A percentile compares a stretch with the other conserved stretches of the same genome.
Conservation (phyloP, 2,888 invertebrate genomes). For the Protodeltote pygarga region DNA sequence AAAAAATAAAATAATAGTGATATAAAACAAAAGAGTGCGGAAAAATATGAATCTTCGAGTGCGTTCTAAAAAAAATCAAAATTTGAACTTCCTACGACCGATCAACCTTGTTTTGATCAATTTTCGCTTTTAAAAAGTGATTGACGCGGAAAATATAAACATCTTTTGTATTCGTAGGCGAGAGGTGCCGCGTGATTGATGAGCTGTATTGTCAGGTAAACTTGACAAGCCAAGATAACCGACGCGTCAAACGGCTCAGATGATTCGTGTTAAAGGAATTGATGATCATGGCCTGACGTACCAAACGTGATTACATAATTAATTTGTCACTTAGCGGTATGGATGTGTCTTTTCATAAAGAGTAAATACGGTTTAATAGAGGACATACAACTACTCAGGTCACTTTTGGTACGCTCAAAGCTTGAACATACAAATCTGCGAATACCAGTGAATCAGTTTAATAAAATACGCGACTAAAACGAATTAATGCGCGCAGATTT, state of each 20-base stretch:
- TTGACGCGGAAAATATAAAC: slow-evolving; percentile 54
- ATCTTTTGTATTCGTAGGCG: slow-evolving; percentile 74
- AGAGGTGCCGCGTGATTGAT: slow-evolving; percentile 79
- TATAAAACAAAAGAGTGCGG: slow-evolving; percentile 62
- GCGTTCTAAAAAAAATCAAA: slow-evolving; percentile 35
- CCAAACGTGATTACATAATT: slow-evolving; percentile 47
- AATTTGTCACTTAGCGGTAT: slow-evolving; percentile 23
- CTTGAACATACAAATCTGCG: slow-evolving; percentile 17
- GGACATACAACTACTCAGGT: neutral
- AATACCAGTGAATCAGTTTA: slow-evolving; percentile 25
- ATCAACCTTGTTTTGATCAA: slow-evolving; percentile 38
- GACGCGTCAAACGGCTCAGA: slow-evolving; percentile 72
- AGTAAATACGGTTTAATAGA: neutral
- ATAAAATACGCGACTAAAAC: neutral
- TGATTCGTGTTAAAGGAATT: slow-evolving; percentile 60
- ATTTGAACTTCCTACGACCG: slow-evolving; percentile 13
- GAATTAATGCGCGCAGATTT: neutral
- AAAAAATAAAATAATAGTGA: slow-evolving; percentile 52
- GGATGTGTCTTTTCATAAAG: neutral
- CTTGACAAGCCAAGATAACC: slow-evolving; percentile 69
- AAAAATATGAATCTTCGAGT: slow-evolving; percentile 49
- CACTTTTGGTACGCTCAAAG: slow-evolving; percentile 35
- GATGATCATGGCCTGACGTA: slow-evolving; percentile 43
- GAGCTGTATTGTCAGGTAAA: slow-evolving; percentile 78
- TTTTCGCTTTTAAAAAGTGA: slow-evolving; percentile 33